Evolutionary conservation across 2,888 invertebrate genomes (phyloP), one percentile per base, ranked within the genome.

Genomic region (Pseudococcus viburni): DNA sequence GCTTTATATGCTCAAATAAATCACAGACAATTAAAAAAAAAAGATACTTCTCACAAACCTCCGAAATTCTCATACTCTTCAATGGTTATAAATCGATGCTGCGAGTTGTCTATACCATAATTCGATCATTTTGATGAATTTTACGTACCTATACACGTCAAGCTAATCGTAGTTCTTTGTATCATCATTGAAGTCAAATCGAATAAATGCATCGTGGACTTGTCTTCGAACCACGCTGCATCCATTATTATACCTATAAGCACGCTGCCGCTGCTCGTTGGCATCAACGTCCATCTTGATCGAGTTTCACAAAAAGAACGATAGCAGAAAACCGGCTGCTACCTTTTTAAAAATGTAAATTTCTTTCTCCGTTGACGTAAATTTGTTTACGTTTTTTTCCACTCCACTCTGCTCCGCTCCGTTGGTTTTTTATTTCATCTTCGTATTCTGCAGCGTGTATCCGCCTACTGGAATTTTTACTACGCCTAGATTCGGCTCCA

Each of bases 341-440:
- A 73, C 33, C 68, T 73, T 73, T 73, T 73, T 73, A 12, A 73
- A 73, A 73, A 73, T 73, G 68, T 73, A 73, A 73, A 73, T 73
- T 73, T 73, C 68, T 59, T 59, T 59, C 59, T 26, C 12, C 68
- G 68, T 33, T 73, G 68, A 73, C 68, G 68, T 33, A 73, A 73
- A 73, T 73, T 73, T 73, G 68, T 73, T 73, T 73, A 73, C 68
- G 26, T 26, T 33, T 73, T 73, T 7, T 33, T 73, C 26, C 12
- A 7, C 19, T 11, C 1, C 64, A 7, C 22, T 64, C 9, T 7
- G 19, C 22, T 19, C 22, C 19, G 7, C 22, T 11, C 22, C 4
- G 33, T 11, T 17, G 12, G 8, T 33, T 9, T 26, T 19, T n/a
- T 59, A 5, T 5, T 59, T 15, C 51, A 51, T 64, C 59, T 17